A percentile compares a stretch with the other conserved stretches of the same genome.
Conservation (phyloP, 1,140 invertebrate species). For the Thalassaphorura encarpata region DNA sequence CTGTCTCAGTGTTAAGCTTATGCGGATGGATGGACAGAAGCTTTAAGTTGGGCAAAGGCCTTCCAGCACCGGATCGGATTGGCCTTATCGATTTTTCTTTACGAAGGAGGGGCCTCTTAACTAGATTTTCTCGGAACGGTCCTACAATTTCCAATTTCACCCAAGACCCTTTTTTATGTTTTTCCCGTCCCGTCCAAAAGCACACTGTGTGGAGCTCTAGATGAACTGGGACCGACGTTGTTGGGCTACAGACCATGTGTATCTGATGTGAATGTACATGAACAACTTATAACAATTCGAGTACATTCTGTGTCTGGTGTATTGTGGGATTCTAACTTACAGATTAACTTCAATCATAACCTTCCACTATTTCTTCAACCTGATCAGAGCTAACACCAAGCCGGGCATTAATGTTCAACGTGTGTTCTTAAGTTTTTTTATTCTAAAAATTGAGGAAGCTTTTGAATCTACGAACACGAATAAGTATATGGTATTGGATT, state of each 20-base stretch:
- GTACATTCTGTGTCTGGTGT: background rate
- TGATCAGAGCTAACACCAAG: too few species aligned
- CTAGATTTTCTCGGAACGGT: conserved; percentile 34
- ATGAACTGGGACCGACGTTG: too few species aligned
- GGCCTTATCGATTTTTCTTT: conserved; percentile 33
- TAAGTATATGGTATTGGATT: too few species aligned
- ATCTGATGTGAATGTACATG: background rate
- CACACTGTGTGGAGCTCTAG: too few species aligned
- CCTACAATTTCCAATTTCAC: conserved; percentile 35
- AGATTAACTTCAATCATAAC: background rate
- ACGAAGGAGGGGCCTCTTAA: conserved; percentile 33
- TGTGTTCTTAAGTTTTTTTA: too few species aligned
- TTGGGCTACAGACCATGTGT: background rate
- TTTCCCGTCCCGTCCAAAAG: conserved; percentile 30
- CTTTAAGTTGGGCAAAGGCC: conserved; percentile 29
- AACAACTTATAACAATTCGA: background rate
- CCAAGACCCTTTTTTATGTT: conserved; percentile 35
- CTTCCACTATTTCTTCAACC: background rate
- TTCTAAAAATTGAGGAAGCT: too few species aligned
- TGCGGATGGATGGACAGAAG: too few species aligned
- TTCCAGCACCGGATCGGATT: conserved; percentile 31
- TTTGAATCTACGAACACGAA: too few species aligned
- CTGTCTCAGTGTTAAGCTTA: too few species aligned
- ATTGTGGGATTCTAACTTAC: background rate
- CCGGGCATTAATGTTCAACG: too few species aligned